Evolutionary conservation across 2,888 invertebrate species (phyloP), one percentile per base, ranked within the genome.

Genomic region (Drosophila cognata): DNA sequence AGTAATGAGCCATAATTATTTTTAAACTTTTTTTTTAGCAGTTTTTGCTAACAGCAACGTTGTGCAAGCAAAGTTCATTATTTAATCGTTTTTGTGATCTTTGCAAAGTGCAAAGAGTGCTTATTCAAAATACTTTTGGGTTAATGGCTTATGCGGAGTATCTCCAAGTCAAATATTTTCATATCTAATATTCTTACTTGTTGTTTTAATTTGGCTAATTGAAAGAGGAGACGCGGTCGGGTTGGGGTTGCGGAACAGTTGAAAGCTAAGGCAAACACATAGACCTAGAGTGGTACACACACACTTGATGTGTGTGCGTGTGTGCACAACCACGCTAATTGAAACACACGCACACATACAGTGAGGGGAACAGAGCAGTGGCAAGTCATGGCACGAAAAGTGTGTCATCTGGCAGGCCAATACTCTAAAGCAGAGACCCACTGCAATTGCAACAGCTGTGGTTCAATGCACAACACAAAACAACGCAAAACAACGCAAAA

Each of bases 161-260:
- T 53, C 35, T 11, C 4, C 4, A 31, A 29, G 21, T 13, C 43
- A 55, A 43, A 46, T 52, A 59, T 31, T 41, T 16, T 8, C 16
- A 13, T 11, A 25, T 29, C 35, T 25, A 16, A 13, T 8, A 43
- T 35, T 66, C 51, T 36, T 21, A 38, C 52, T 63, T 46, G 48
- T 56, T 38, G 36, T 25, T 58, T 46, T 46, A 43, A 41, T 64
- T 61, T 11, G 64, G 77, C 71, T 88, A 85, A 84, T 82, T 85
- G 79, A 74, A 71, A 72, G 74, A 62, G 38, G 46, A 36, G 60
- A 58, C 21, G 48, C 38, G 35, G n/a, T 25, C 46, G 46, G 46
- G 16, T 25, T 25, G 46, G 8, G 8, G 46, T 46, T 46, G 55
- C 38, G 56, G 56, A 33, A 46, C 16, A 51, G 21, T 36, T 41